phyloP scores from a whole-genome alignment of 2,797 vertebrate species.

The Pseudochirops corinnae region DNA sequence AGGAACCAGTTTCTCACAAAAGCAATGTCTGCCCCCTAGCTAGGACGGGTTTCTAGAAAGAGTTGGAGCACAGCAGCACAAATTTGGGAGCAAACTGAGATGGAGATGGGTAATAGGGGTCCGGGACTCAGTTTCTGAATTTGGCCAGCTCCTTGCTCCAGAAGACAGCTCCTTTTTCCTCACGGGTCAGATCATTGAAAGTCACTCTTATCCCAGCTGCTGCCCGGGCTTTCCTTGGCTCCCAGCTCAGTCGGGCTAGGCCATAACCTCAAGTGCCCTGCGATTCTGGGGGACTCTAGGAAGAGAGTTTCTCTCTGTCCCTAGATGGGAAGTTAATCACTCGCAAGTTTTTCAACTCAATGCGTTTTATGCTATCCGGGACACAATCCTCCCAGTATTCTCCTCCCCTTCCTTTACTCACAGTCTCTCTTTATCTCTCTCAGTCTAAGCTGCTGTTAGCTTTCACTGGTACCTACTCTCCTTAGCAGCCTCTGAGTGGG shows the following conservation, averaged over 20 bases:
- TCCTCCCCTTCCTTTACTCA: neutral
- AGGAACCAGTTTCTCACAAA: neutral
- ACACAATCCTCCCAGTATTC: neutral
- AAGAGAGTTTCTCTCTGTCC: neutral
- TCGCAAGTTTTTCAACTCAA: neutral
- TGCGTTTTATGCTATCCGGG: neutral
- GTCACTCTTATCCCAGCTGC: neutral
- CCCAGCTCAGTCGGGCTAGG: neutral
- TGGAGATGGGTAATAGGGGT: neutral
- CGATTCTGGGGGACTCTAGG: neutral
- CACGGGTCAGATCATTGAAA: neutral
- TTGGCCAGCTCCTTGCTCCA: neutral
- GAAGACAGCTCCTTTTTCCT: neutral
- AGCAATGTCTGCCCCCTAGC: neutral
- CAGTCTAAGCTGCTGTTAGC: neutral
- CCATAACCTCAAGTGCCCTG: neutral
- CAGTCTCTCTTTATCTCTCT: neutral
- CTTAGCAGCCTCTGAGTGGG: neutral
- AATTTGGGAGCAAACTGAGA: neutral
- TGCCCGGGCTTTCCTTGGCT: neutral
- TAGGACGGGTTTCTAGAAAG: neutral
- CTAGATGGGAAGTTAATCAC: neutral
- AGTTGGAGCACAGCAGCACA: neutral
- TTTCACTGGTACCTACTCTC: neutral
- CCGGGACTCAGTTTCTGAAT: neutral